phyloP scores from a whole-genome alignment of 1,140 invertebrate species.

The Parasteatoda tepidariorum region DNA sequence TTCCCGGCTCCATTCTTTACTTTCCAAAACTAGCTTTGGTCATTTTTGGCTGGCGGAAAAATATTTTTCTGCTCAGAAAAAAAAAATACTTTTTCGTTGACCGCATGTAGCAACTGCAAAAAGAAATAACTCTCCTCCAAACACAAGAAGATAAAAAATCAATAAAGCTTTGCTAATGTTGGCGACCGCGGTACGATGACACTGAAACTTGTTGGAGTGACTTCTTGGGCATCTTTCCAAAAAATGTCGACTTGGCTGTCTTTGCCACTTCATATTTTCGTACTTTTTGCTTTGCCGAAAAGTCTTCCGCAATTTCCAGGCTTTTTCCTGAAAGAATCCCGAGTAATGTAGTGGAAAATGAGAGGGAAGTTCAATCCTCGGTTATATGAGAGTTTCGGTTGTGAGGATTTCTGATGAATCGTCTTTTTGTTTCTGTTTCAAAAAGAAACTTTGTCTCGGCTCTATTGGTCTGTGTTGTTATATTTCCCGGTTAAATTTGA shows the following conservation, averaged over 20 bases:
- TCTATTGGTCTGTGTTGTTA: not conserved
- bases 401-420: too few species aligned
- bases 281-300: too few species aligned
- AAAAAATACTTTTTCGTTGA: not conserved
- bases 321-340: not conserved
- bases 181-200: not conserved
- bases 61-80: not conserved
- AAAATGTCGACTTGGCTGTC: not conserved
- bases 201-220: slow-evolving; percentile 1
- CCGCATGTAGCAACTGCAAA: not conserved
- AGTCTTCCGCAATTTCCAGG: not conserved
- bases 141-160: not conserved
- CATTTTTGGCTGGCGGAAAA: not conserved
- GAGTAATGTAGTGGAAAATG: not conserved
- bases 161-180: not conserved
- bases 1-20: not conserved
- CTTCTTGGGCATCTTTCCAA: not conserved
- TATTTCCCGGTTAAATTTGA: not conserved
- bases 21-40: not conserved
- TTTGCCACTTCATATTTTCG: not conserved
- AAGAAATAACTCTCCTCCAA: not conserved
- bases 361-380: not conserved
- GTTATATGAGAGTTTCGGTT: not conserved
- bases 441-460: too few species aligned
- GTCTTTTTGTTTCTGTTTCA: too few species aligned